phyloP scores from a whole-genome alignment of 37 sponge, comb jelly and placozoan genomes.

The Corticium candelabrum region DNA sequence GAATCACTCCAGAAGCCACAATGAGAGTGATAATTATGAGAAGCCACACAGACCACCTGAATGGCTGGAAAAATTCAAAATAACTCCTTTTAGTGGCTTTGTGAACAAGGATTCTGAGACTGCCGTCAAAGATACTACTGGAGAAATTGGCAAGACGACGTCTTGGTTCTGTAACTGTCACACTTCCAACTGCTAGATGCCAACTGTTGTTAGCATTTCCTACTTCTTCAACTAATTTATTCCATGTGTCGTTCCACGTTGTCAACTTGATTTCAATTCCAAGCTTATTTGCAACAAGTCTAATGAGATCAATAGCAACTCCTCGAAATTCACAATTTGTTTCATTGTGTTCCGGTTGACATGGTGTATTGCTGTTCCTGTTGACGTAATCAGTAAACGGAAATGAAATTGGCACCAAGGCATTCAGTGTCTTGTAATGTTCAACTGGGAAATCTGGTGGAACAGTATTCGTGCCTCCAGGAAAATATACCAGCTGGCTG shows the following conservation, averaged over 20 bases:
- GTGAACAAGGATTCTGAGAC: not conserved
- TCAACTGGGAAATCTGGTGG: not conserved
- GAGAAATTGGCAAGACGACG: not conserved
- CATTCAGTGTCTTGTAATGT: not conserved
- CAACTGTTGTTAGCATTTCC: not conserved
- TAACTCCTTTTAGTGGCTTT: not conserved
- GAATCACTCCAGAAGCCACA: not conserved
- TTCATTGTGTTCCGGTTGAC: not conserved
- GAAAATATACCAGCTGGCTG: not conserved
- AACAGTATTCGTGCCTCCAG: not conserved
- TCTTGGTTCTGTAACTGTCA: not conserved
- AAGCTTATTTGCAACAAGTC: not conserved
- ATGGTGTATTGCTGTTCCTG: not conserved
- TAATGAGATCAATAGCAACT: not conserved
- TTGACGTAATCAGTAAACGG: not conserved
- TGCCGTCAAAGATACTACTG: not conserved
- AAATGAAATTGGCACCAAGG: not conserved
- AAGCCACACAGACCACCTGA: conserved; percentile 2
- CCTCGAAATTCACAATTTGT: not conserved
- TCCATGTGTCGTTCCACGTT: not conserved
- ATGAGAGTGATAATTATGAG: not conserved
- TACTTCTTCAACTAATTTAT: not conserved
- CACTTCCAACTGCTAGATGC: not conserved
- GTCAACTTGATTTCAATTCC: not conserved
- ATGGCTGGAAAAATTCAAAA: not conserved